These are phyloP conservation scores for Bombus pascuorum DNA, from an alignment of 1,140 invertebrate genomes.

Conservation along the genomic window DNA sequence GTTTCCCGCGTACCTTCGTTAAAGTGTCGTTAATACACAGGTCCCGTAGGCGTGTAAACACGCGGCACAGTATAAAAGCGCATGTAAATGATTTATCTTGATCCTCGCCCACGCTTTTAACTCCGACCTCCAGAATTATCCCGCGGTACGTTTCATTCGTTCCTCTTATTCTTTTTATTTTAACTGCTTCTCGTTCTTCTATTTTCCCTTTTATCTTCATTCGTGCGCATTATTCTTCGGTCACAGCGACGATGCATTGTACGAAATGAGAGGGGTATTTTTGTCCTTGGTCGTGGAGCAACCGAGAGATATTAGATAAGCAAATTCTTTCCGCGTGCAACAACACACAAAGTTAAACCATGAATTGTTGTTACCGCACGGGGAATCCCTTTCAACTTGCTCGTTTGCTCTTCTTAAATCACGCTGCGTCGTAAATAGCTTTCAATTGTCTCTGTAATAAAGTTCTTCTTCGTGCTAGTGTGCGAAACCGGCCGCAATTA, in stretches of 20 bases:
- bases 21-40: constrained; percentile 47
- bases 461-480: not conserved
- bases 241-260: not conserved
- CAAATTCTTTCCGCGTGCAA: not conserved
- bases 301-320: constrained; percentile 27
- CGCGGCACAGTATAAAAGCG: constrained; percentile 53
- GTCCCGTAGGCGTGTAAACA: constrained; percentile 61
- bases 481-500: not conserved
- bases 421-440: constrained; percentile 26
- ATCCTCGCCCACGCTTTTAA: constrained; percentile 61
- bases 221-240: constrained; percentile 21
- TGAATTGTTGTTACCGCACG: not conserved
- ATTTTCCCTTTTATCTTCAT: constrained; percentile 27
- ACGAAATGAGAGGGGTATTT: constrained; percentile 14
- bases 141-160: constrained; percentile 32
- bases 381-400: not conserved
- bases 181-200: not conserved
- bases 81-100: constrained; percentile 65
- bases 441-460: constrained; percentile 23
- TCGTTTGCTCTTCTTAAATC: constrained; percentile 30
- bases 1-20: constrained; percentile 36
- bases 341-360: constrained; percentile 31
- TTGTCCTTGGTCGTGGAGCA: constrained; percentile 1
- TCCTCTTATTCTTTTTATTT: not conserved
- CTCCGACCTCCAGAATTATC: constrained; percentile 59